Conservation (phyloP, 1,140 invertebrate species). For the Geopemphigus sp. region DNA sequence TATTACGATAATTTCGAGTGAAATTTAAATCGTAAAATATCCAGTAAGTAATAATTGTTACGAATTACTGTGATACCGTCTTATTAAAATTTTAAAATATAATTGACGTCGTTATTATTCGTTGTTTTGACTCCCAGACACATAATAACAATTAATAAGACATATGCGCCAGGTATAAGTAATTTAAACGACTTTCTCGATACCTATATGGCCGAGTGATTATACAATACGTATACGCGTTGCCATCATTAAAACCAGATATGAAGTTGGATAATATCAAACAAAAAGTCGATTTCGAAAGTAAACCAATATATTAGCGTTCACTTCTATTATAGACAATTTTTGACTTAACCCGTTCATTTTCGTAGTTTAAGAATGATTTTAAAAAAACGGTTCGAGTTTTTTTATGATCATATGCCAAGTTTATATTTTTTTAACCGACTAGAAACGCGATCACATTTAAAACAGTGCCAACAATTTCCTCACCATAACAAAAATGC, state of each 20-base stretch:
- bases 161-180: not conserved
- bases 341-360: not conserved
- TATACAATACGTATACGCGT: not conserved
- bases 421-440: slow-evolving; percentile 2
- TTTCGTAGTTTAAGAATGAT: not conserved
- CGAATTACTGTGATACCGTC: too few species aligned
- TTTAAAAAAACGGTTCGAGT: not conserved
- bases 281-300: not conserved
- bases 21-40: too few species aligned
- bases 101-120: too few species aligned
- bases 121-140: not conserved
- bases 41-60: too few species aligned
- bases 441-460: not conserved
- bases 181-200: not conserved
- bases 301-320: not conserved
- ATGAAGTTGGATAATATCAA: not conserved
- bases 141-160: not conserved
- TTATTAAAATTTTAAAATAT: too few species aligned
- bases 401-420: slow-evolving; percentile 23
- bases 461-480: slow-evolving; percentile 37
- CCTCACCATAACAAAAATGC: not conserved
- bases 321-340: not conserved
- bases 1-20: too few species aligned
- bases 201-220: not conserved
- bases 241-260: not conserved